Conservation (phyloP, 1,140 invertebrate species). For the Magallana gigas region DNA sequence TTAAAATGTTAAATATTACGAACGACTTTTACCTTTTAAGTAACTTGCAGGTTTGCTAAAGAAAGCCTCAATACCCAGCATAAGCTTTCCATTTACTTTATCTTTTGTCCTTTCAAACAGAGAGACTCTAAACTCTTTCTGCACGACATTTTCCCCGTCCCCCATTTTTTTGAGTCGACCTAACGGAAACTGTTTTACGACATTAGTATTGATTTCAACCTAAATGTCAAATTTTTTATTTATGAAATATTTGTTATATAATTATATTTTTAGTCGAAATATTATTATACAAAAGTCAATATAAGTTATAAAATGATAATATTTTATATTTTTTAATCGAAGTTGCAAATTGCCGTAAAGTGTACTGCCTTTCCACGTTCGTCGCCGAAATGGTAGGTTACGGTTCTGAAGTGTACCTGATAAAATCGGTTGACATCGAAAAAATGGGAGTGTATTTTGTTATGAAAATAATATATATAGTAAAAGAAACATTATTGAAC, state of each 20-base stretch:
- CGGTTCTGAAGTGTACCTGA: no score
- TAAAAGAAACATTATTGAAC: not conserved
- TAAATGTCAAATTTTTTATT: not conserved
- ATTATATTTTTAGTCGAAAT: not conserved
- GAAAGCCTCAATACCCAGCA: not conserved
- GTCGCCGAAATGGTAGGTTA: conserved; percentile 60
- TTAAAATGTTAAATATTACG: not conserved
- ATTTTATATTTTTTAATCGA: not conserved
- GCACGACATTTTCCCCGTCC: not conserved
- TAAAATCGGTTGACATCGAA: not conserved
- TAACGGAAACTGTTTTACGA: conserved; percentile 35
- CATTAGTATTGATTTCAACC: not conserved
- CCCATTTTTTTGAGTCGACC: conserved; percentile 29
- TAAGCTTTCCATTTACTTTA: conserved; percentile 1
- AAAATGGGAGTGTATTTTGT: not conserved
- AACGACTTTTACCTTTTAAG: not conserved
- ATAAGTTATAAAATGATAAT: no score
- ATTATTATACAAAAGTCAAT: not conserved
- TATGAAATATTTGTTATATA: not conserved
- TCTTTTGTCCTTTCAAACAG: not conserved
- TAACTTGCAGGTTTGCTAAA: conserved; percentile 18
- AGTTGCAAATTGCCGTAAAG: not conserved
- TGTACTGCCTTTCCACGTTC: conserved; percentile 49
- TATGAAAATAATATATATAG: not conserved
- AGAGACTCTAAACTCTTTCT: not conserved